Base-by-base conservation (phyloP, 2,888 invertebrate species). In the Mactromeris polynyma region DNA sequence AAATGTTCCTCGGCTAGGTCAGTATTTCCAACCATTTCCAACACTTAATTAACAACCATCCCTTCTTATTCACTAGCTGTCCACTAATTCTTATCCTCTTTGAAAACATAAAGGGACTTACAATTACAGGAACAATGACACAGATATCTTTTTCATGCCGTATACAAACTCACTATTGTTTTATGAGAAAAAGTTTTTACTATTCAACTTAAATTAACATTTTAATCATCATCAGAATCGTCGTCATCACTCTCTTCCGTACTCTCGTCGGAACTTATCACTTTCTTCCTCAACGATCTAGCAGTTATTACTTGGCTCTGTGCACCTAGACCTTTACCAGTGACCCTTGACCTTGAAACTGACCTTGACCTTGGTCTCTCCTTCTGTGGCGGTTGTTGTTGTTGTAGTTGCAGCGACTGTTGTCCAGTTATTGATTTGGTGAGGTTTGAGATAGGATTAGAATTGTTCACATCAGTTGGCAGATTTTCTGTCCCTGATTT, bases 221-320 rank as follows among this genome's bases (percentile, higher is more conserved):
- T 81, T 83, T 81, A 89, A 81, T 90, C 88, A 78, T 83, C 84
- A 73, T 69, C 69, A 80, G 64, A 26, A 79, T 83, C 85, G 21
- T 83, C 84, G 83, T 90, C 92, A 86, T 91, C 91, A 82, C 84
- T 86, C 17, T 93, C 93, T 26, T 87, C 89, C 3, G 79, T 87
- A n/a, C 90, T 93, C 46, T 93, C 93, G 14, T 93, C 93, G 4
- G 93, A 91, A 82, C 93, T 93, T 26, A 91, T 80, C n/a, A 87
- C 88, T 26, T 85, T 83, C 83, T 89, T 91, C 40, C 88, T 88
- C 31, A 69, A 79, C 42, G 73, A 40, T 21, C 81, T 86, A 51
- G 81, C 38, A 0, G 80, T 80, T 17, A 79, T 69, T 14, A 64
- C 26, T 9, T 80, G 85, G 33, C 51, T 81, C 40, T 84, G 81